Evolutionary conservation across 2,113 vertebrate genomes (phyloP).

Genomic region (Crotalus helleri): DNA sequence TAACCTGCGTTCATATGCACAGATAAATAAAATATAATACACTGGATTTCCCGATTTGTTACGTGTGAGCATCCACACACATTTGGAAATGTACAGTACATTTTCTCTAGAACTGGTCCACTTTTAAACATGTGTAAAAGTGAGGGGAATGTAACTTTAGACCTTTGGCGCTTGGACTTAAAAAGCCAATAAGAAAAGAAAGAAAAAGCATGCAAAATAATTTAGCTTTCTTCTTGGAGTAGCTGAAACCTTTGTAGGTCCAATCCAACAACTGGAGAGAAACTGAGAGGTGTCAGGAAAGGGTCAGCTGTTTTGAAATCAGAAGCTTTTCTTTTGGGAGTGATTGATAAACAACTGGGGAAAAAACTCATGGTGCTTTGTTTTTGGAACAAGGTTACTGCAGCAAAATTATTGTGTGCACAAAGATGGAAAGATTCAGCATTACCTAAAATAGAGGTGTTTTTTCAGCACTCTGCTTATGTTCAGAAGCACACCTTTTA

Average conservation of each 20-base stretch:
- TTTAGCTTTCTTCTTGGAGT: neutral
- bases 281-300: neutral
- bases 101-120: neutral
- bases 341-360: too few relatives aligned
- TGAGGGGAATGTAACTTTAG: neutral
- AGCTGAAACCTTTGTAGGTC: neutral
- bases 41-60: neutral
- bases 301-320: neutral
- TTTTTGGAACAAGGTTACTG: too few relatives aligned
- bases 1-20: neutral
- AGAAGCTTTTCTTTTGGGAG: too few relatives aligned
- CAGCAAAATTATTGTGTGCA: too few relatives aligned
- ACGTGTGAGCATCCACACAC: neutral
- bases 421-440: too few relatives aligned
- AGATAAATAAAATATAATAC: neutral
- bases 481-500: neutral
- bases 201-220: neutral
- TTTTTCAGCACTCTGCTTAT: neutral
- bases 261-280: neutral
- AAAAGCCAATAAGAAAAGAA: neutral
- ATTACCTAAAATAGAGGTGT: neutral
- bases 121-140: neutral
- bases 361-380: too few relatives aligned
- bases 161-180: neutral
- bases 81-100: neutral